Evolutionary conservation across 1,140 invertebrate species (phyloP), one percentile per base, ranked within the genome.

Genomic region (Drosophila ohnishii): DNA sequence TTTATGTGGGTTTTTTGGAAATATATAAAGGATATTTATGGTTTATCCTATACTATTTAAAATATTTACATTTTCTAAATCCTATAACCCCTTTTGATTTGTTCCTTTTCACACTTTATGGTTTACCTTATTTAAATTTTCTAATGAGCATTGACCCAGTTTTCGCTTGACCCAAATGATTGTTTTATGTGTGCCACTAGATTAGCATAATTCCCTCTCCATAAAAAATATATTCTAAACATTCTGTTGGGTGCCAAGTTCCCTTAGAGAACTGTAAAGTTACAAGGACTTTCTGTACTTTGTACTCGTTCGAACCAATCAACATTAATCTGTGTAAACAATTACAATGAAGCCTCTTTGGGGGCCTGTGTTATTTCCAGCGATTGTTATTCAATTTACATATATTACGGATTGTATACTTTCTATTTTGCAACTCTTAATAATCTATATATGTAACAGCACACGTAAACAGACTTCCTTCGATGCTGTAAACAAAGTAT

Each of bases 311-410:
- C 0, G 5, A 16, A 16, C 11, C 30, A n/a, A 19, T 35, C 32
- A 10, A 25, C 44, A 51, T 62, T 9, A 37, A 56, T 56, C 34
- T 34, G 37, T 39, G 64, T 48, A 71, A 71, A 48, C 42, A 58
- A 35, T 40, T 40, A 70, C 35, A 34, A 51, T 5, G 8, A 22
- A 22, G 30, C 40, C 42, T n/a, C 28, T 37, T 45, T 35, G 37
- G 63, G 42, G 60, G 16, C 32, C 45, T 65, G 19, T 39, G 34
- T 42, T 22, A 57, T 53, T 53, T 53, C 25, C 63, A 34, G 25
- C 28, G 35, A 57, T 48, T 28, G 42, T 58, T 71, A 48, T 70
- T 71, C 42, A 70, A 58, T 70, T 35, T 53, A 28, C 13, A 48
- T 40, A 51, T 55, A 30, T 22, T 70, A 10, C 30, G 28, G 34